phyloP scores from a whole-genome alignment of 1,140 invertebrate species.

The Orussus abietinus region DNA sequence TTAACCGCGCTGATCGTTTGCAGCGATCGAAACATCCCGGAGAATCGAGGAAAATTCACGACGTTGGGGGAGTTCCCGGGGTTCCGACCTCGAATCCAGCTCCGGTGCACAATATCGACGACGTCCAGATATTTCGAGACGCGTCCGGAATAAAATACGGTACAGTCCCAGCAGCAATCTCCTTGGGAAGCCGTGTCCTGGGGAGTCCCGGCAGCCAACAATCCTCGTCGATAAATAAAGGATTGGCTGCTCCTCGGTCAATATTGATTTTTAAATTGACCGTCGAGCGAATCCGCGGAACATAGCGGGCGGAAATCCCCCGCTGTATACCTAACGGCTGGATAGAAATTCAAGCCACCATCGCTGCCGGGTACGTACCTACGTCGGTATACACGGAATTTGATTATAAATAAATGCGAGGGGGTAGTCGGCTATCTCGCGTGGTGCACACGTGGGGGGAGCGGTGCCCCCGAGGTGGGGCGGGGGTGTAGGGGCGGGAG shows the following conservation, averaged over 20 bases:
- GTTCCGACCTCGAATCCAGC: too few species aligned
- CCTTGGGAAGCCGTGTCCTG: constrained; percentile 31
- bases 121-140: too few species aligned
- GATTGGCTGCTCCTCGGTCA: constrained; percentile 50
- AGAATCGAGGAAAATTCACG: too few species aligned
- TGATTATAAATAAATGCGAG: constrained; percentile 54
- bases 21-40: too few species aligned
- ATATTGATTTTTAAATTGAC: constrained; percentile 57
- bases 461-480: constrained; percentile 20
- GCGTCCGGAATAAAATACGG: too few species aligned
- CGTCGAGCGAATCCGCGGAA: constrained; percentile 45
- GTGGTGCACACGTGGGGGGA: constrained; percentile 27
- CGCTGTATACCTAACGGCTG: constrained; percentile 18
- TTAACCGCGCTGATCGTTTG: too few species aligned
- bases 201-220: constrained; percentile 31
- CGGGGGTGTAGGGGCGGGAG: constrained; percentile 13
- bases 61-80: too few species aligned
- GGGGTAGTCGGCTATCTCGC: constrained; percentile 28
- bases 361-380: constrained; percentile 26
- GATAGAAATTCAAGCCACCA: constrained; percentile 48
- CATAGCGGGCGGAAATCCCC: constrained; percentile 19
- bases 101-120: too few species aligned
- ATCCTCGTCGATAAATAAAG: constrained; percentile 53
- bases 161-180: too few species aligned
- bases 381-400: constrained; percentile 48